Conservation (phyloP, 2,113 vertebrate genomes). For the Zeus faber region DNA sequence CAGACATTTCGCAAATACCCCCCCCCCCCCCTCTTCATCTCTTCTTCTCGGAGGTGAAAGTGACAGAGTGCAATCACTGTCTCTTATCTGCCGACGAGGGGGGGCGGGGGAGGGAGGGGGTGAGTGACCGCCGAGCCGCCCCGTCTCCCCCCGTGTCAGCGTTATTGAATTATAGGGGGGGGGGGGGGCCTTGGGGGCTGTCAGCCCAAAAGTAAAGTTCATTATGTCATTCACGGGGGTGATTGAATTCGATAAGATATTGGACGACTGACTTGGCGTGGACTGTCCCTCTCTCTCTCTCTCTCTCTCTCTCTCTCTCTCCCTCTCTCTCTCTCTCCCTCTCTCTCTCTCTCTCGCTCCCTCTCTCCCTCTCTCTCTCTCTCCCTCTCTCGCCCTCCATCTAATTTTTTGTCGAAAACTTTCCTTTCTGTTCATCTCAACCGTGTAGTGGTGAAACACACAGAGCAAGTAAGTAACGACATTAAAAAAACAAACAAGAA, state of each 20-base stretch:
- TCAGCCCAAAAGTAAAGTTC: slow-evolving; percentile 37
- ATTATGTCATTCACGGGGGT: slow-evolving; percentile 33
- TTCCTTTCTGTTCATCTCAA: too few relatives aligned
- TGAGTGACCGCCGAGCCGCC: slow-evolving; percentile 52
- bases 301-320: not conserved
- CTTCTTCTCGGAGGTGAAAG: slow-evolving; percentile 54
- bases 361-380: not conserved
- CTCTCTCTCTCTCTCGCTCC: not conserved
- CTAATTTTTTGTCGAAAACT: too few relatives aligned
- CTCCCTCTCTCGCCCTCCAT: not conserved
- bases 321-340: not conserved
- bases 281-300: slow-evolving; percentile 4
- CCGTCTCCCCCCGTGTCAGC: slow-evolving; percentile 47
- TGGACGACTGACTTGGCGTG: slow-evolving; percentile 30
- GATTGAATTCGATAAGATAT: slow-evolving; percentile 44
- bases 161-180: slow-evolving; percentile 64
- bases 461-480: too few relatives aligned
- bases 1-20: slow-evolving; percentile 7
- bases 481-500: too few relatives aligned
- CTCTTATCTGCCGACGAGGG: slow-evolving; percentile 66
- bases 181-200: slow-evolving; percentile 2
- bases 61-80: slow-evolving; percentile 64
- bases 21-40: slow-evolving; percentile 29
- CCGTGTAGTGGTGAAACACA: too few relatives aligned
- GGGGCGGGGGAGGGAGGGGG: slow-evolving; percentile 23